phyloP scores from a whole-genome alignment of 2,888 invertebrate species.

The Silvanus unidentatus region DNA sequence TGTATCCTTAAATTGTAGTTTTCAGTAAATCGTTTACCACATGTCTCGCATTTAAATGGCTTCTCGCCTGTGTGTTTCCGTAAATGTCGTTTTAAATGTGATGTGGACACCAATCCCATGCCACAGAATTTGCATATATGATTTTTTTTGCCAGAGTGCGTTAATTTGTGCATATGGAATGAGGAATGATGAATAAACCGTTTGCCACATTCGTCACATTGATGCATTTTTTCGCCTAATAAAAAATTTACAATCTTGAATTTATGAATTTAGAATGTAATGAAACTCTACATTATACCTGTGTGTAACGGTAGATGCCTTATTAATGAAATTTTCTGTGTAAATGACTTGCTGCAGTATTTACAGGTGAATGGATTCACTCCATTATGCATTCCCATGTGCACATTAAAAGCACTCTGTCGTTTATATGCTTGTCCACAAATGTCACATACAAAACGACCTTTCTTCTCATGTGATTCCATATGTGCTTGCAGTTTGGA shows the following conservation, averaged over 20 bases:
- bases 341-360: conserved; percentile 51
- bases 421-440: conserved; percentile 52
- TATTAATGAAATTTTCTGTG: conserved; percentile 50
- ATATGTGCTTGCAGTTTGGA: conserved; percentile 34
- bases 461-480: conserved; percentile 29
- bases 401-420: conserved; percentile 47
- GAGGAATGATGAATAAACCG: conserved; percentile 59
- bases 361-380: conserved; percentile 48
- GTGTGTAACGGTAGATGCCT: conserved; percentile 52
- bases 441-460: conserved; percentile 47
- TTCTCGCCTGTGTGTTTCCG: conserved; percentile 61
- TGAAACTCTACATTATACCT: conserved; percentile 30
- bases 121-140: conserved; percentile 58
- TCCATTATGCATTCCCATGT: conserved; percentile 50
- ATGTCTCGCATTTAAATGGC: conserved; percentile 52
- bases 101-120: conserved; percentile 56
- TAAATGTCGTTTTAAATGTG: conserved; percentile 63
- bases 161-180: conserved; percentile 63
- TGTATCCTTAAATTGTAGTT: conserved; percentile 44
- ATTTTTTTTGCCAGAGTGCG: conserved; percentile 57
- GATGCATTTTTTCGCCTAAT: conserved; percentile 33
- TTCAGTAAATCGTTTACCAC: conserved; percentile 58
- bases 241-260: no score
- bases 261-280: background rate
- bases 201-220: conserved; percentile 43